Conservation (phyloP, 64 coral and sea anemone genomes). For the Montipora capricornis region DNA sequence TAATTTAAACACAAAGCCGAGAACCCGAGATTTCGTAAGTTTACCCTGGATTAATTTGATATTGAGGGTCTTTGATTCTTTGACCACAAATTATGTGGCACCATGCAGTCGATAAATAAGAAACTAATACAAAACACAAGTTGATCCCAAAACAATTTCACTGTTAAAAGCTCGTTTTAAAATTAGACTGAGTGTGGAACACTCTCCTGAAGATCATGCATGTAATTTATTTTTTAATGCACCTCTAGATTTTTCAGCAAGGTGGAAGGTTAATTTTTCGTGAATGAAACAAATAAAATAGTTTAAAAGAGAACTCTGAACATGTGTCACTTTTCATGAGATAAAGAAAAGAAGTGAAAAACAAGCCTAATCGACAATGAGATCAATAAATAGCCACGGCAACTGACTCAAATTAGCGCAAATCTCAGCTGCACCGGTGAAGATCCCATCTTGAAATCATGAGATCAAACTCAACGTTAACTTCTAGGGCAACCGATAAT, state of each 20-base stretch:
- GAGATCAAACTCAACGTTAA: conserved; percentile 20
- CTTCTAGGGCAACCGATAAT: conserved; percentile 27
- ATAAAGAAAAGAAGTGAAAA: conserved; percentile 13
- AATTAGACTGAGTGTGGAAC: not conserved
- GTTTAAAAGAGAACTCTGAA: conserved; percentile 13
- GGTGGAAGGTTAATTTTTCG: too few species aligned
- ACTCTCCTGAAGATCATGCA: not conserved
- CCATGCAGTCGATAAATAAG: conserved; percentile 18
- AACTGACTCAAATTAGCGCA: not conserved
- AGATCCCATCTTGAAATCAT: not conserved
- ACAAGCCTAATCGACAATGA: conserved; percentile 2
- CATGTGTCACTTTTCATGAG: conserved; percentile 51
- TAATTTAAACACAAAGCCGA: not conserved
- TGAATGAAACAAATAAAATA: not conserved
- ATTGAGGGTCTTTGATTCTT: not conserved
- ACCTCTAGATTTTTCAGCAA: not conserved
- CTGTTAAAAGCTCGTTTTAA: not conserved
- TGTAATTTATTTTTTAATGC: not conserved
- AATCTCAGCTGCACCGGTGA: not conserved
- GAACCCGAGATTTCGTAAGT: conserved; percentile 4
- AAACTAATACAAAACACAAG: conserved; percentile 21
- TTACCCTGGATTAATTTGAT: not conserved
- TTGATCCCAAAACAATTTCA: conserved; percentile 28
- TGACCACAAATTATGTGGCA: conserved; percentile 12
- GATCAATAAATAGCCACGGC: conserved; percentile 41